These are phyloP conservation scores for Yoshiicerus persimilis DNA, from an alignment of 1,140 invertebrate genomes.

Conservation along the genomic window DNA sequence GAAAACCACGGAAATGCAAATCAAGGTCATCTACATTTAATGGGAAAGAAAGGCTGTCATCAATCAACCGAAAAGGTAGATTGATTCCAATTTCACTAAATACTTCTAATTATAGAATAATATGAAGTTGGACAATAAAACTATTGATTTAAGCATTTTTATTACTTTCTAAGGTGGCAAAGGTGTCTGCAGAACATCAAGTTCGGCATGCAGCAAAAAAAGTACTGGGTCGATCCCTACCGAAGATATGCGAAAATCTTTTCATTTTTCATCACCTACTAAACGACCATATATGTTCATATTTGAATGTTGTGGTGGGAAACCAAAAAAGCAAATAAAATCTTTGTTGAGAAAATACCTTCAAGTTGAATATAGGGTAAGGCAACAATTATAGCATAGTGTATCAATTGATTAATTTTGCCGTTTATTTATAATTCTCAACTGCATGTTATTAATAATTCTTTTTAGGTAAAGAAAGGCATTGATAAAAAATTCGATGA, in stretches of 20 bases:
- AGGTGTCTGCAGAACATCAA: too few relatives aligned
- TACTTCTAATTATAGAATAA: too few relatives aligned
- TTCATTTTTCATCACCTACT: not conserved
- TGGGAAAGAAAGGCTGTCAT: too few relatives aligned
- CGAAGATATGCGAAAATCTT: not conserved
- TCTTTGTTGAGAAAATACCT: slow-evolving; percentile 86
- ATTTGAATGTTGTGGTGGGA: slow-evolving; percentile 84
- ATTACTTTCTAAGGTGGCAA: too few relatives aligned
- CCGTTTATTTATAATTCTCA: not conserved
- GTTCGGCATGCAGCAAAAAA: too few relatives aligned
- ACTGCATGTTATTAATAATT: not conserved
- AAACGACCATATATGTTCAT: slow-evolving; percentile 81
- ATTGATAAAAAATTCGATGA: slow-evolving; percentile 68
- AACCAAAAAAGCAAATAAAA: slow-evolving; percentile 76
- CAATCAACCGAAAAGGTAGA: not conserved
- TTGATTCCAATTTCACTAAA: too few relatives aligned
- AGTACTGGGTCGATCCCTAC: not conserved
- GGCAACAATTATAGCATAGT: slow-evolving; percentile 52
- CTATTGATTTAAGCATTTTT: too few relatives aligned
- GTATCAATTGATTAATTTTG: not conserved
- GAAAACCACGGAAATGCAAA: not conserved
- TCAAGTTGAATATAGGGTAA: slow-evolving; percentile 78
- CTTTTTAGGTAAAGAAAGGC: slow-evolving; percentile 60
- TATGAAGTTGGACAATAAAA: too few relatives aligned
- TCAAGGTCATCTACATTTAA: not conserved